Base-by-base conservation (phyloP, 2,888 invertebrate genomes). In the Cataglyphis rosenhaueri region DNA sequence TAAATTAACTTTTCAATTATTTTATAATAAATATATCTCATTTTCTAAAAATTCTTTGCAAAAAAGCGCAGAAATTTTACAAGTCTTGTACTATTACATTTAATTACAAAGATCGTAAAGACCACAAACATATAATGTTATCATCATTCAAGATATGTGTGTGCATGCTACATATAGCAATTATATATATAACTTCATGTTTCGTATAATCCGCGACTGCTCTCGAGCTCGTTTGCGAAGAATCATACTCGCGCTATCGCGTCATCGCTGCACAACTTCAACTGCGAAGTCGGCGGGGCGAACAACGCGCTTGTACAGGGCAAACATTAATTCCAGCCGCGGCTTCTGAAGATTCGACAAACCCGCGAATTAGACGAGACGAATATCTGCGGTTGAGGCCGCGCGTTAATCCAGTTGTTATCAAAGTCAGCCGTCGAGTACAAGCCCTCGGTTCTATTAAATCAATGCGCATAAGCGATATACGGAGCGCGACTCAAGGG, bases 281-380 rank as follows among this genome's bases (percentile, higher is more conserved):
- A 8, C 32, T 29, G 29, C 66, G 55, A 55, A n/a, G 55, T 66
- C n/a, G n/a, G 25, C n/a, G 12, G 25, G 32, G 62, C 29, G 57
- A 41, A 76, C 41, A 57, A 41, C 68, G 68, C 41, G 57, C 66
- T 52, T 52, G 52, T n/a, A 38, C 55, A 38, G 25, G 55, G 66
- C 38, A 66, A 76, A 76, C 68, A 68, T 76, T 76, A 76, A 76
- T 76, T 76, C 68, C 38, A 76, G n/a, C 25, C 44, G 74, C 52
- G 66, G 57, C 57, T 76, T 76, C 76, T 57, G 68, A 76, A 76
- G 76, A 68, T 76, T 76, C 76, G 57, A 76, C 68, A 68, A 76
- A 57, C 57, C 55, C 76, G 57, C 68, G 76, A 68, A 76, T 68
- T 57, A 76, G 68, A 76, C 76, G 66, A 55, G 52, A 66, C 38